Conservation (phyloP, 2,113 vertebrate species). For the Zootoca vivipara region DNA sequence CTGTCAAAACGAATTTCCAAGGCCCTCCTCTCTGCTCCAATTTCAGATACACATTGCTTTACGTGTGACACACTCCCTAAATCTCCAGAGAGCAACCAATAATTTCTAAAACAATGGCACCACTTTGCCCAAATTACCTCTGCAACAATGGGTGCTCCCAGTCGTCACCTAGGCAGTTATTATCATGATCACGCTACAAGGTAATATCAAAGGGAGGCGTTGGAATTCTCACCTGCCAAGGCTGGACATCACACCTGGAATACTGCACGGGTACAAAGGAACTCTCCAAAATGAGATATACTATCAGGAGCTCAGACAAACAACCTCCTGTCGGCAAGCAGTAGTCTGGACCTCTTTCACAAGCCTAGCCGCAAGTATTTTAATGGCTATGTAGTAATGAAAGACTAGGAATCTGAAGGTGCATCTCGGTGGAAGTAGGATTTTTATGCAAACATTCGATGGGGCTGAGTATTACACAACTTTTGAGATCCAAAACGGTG, state of each 20-base stretch:
- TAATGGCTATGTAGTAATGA: not conserved
- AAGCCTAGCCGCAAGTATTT: not conserved
- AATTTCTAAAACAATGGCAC: not conserved
- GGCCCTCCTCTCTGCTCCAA: not conserved
- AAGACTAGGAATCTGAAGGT: not conserved
- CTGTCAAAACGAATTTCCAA: not conserved
- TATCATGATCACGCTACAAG: not conserved
- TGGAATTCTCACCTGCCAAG: not conserved
- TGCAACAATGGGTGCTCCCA: not conserved
- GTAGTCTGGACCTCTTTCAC: not conserved
- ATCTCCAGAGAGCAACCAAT: not conserved
- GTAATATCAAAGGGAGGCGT: not conserved
- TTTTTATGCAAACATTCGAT: not conserved
- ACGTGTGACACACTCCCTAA: conserved; percentile 15
- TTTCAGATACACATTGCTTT: conserved; percentile 10
- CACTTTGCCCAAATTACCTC: not conserved
- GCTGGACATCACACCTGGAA: not conserved
- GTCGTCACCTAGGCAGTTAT: not conserved
- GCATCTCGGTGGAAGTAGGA: not conserved
- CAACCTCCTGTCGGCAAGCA: not conserved
- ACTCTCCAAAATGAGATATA: not conserved
- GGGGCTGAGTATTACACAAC: not conserved
- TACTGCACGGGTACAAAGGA: not conserved
- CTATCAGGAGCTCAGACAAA: not conserved
- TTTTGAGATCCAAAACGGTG: not conserved